phyloP scores from a whole-genome alignment of 1,140 invertebrate genomes.

The Heliothis virescens region DNA sequence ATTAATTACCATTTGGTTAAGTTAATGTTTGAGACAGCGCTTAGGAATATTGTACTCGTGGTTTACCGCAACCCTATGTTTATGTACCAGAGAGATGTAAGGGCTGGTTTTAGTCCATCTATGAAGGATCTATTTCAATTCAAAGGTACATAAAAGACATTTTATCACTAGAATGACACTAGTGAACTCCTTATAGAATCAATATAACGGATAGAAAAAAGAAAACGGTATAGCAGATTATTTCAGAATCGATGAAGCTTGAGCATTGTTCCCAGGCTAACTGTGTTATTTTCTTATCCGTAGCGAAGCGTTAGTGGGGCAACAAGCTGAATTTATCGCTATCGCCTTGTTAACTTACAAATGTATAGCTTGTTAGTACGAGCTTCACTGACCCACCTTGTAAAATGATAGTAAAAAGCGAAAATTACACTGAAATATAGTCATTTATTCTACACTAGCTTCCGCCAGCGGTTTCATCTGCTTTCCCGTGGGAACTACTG shows the following conservation, averaged over 20 bases:
- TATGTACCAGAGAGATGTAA: too few relatives aligned
- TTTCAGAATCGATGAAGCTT: conserved; percentile 33
- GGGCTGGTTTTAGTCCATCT: too few relatives aligned
- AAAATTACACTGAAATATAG: background rate
- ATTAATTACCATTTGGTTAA: conserved; percentile 26
- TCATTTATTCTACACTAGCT: too few relatives aligned
- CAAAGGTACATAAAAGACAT: too few relatives aligned
- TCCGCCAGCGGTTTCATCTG: too few relatives aligned
- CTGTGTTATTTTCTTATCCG: conserved; percentile 61
- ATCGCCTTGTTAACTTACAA: conserved; percentile 73
- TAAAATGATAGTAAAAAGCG: conserved; percentile 15
- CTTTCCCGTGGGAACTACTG: too few relatives aligned
- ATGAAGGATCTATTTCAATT: too few relatives aligned
- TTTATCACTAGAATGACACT: too few relatives aligned
- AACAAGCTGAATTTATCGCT: conserved; percentile 69
- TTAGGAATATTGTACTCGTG: background rate
- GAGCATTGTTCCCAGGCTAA: conserved; percentile 46
- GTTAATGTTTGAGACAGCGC: conserved; percentile 18
- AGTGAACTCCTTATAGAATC: too few relatives aligned
- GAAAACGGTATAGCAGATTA: background rate
- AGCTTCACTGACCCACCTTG: conserved; percentile 53
- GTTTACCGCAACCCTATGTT: background rate
- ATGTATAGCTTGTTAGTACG: conserved; percentile 71
- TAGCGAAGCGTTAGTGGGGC: conserved; percentile 47
- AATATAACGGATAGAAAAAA: background rate